These are phyloP conservation scores for Tetragnatha montana DNA, from an alignment of 2,888 invertebrate genomes.

Conservation along the genomic window DNA sequence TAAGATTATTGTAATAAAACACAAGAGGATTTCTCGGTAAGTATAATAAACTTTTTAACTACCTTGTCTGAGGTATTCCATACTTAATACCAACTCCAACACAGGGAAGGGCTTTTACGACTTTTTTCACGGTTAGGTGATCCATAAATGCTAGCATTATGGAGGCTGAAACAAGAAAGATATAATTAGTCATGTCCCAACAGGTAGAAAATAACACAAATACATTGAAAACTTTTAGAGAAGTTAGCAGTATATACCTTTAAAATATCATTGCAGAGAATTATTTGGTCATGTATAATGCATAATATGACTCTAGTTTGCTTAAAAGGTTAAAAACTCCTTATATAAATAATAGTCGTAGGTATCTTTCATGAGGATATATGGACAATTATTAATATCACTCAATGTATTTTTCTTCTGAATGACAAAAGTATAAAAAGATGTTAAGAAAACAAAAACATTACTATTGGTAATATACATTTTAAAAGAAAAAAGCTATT, in stretches of 20 bases:
- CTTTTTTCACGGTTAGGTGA: conserved; percentile 97
- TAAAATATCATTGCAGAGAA: not conserved
- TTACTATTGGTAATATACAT: not conserved
- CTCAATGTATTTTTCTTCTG: no score
- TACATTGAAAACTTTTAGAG: not conserved
- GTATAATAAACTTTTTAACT: conserved; percentile 74
- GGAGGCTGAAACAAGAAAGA: conserved; percentile 84
- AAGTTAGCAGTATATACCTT: not conserved
- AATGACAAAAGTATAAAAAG: no score
- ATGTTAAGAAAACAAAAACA: not conserved
- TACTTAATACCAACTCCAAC: conserved; percentile 99
- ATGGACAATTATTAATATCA: no score
- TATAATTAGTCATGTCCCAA: no score
- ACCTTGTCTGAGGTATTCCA: conserved; percentile 98
- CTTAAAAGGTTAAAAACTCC: not conserved
- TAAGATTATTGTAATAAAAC: not conserved
- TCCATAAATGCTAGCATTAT: conserved; percentile 99
- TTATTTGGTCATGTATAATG: not conserved
- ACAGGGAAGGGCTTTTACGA: conserved; percentile 96
- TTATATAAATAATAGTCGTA: no score
- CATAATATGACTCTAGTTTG: not conserved
- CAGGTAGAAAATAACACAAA: not conserved
- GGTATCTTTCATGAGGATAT: no score
- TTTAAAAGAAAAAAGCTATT: not conserved
- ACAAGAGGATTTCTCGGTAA: not conserved